phyloP scores from a whole-genome alignment of 2,888 invertebrate species.

The Cerastoderma edule region DNA sequence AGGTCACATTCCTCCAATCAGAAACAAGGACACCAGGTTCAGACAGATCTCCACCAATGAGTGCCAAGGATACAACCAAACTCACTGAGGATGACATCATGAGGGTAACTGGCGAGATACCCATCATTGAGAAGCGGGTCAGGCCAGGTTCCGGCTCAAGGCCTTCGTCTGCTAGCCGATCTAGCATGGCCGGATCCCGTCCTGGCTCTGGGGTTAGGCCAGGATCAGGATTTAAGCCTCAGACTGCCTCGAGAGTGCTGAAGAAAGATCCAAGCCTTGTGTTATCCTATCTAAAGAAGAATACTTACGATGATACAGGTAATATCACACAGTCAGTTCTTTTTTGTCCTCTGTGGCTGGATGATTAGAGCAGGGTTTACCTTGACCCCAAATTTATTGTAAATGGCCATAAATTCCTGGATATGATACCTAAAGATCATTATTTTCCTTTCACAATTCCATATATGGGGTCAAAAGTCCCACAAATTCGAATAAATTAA shows the following conservation, averaged over 20 bases:
- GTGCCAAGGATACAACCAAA: conserved; percentile 34
- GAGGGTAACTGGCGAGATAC: conserved; percentile 70
- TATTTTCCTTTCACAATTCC: too few species aligned
- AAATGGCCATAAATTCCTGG: too few species aligned
- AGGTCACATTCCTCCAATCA: conserved; percentile 43
- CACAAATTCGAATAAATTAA: too few species aligned
- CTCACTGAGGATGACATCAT: conserved; percentile 61
- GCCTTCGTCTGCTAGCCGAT: neutral
- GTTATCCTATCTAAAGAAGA: conserved; percentile 73
- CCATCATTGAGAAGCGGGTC: conserved; percentile 64
- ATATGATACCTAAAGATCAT: too few species aligned
- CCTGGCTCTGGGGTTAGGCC: conserved; percentile 37
- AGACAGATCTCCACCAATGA: conserved; percentile 23
- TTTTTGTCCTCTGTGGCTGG: too few species aligned
- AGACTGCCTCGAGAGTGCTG: conserved; percentile 27
- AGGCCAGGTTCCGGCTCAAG: conserved; percentile 40
- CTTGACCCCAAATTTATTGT: too few species aligned
- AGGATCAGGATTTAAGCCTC: conserved; percentile 33
- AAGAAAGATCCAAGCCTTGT: conserved; percentile 61
- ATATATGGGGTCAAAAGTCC: too few species aligned
- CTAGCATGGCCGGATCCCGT: conserved; percentile 5
- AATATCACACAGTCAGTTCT: too few species aligned
- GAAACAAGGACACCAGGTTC: conserved; percentile 3
- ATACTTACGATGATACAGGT: conserved; percentile 79
- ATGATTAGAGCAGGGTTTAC: too few species aligned